Evolutionary conservation across 2,888 invertebrate species (phyloP).

Genomic region (Panzeria rudis): DNA sequence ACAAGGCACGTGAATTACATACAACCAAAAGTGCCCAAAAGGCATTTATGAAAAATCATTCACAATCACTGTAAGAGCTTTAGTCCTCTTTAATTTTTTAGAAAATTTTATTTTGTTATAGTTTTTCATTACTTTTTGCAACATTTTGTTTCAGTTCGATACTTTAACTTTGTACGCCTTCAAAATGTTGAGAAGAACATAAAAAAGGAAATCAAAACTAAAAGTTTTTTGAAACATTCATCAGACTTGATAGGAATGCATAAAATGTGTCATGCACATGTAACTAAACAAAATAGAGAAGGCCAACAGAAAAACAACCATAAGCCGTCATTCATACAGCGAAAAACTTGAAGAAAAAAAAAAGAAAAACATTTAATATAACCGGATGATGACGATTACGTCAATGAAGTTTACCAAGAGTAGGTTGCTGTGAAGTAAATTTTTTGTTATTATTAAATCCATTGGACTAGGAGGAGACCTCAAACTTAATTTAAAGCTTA

Average conservation of each 20-base stretch:
- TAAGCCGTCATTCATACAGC: constrained; percentile 7
- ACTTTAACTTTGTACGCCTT: constrained; percentile 26
- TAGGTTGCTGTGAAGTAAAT: constrained; percentile 11
- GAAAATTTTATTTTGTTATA: neutral
- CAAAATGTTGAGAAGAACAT: neutral
- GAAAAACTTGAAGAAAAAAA: neutral
- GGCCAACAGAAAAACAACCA: constrained; percentile 7
- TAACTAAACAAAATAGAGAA: constrained; percentile 17
- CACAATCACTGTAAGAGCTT: constrained; percentile 60
- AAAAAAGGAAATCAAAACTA: constrained; percentile 36
- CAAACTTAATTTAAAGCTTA: neutral
- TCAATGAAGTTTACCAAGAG: neutral
- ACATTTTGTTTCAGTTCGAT: constrained; percentile 53
- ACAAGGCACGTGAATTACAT: constrained; percentile 69
- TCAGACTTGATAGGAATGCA: constrained; percentile 70
- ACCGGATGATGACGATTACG: constrained; percentile 10
- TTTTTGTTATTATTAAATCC: constrained; percentile 7
- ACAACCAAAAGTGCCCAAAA: constrained; percentile 69
- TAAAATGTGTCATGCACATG: constrained; percentile 68
- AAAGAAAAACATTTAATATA: constrained; percentile 5
- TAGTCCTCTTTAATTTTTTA: constrained; percentile 16
- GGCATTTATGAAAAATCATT: constrained; percentile 72
- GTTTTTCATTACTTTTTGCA: neutral
- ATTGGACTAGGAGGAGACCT: neutral
- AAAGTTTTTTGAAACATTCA: constrained; percentile 67